Evolutionary conservation across 2,797 vertebrate genomes (phyloP), one percentile per base, ranked within the genome.

Genomic region (Erpetoichthys calabaricus): DNA sequence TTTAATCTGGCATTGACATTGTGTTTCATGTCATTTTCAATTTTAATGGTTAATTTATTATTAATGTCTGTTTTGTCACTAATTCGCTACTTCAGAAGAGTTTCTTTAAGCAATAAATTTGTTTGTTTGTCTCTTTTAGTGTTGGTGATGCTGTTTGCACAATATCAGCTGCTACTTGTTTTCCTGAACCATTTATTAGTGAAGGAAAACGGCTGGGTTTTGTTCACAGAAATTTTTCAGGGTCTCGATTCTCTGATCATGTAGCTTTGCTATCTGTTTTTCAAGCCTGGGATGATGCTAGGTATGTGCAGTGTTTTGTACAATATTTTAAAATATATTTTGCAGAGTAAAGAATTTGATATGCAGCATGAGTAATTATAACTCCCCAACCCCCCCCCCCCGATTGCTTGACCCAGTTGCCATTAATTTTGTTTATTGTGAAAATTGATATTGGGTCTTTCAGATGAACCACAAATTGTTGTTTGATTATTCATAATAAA

Each of bases 141-240:
- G 91, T 98, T 43, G 95, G 94, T 4, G 92, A 96, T 62, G 95
- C 94, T 1, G 65, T 95, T 44, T 98, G 94, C 73, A 97, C 94
- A 63, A 91, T 97, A 68, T 91, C 94, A 0, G 89, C 92, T 0
- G 92, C 93, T n/a, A 81, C 90, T 45, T 97, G 93, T 55, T 98
- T 98, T 71, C 90, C 88, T 0, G 94, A 97, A 68, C 94, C 95
- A 0, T 97, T 98, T 70, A 71, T 98, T 80, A 96, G 3, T 4
- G 94, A 98, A 68, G 94, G 95, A 5, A 93, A 88, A 41, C 87
- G 95, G 1, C 77, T 97, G 45, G 89, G 92, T 41, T 96, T 90
- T 0, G 72, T 97, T 10, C 94, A 98, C 52, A 82, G 94, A 8
- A 97, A 96, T 80, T 98, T 95, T 61, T 73, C 93, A 2, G 95